Evolutionary conservation across 2,888 invertebrate species (phyloP), one percentile per base, ranked within the genome.

Genomic region (Chouioia cunea): DNA sequence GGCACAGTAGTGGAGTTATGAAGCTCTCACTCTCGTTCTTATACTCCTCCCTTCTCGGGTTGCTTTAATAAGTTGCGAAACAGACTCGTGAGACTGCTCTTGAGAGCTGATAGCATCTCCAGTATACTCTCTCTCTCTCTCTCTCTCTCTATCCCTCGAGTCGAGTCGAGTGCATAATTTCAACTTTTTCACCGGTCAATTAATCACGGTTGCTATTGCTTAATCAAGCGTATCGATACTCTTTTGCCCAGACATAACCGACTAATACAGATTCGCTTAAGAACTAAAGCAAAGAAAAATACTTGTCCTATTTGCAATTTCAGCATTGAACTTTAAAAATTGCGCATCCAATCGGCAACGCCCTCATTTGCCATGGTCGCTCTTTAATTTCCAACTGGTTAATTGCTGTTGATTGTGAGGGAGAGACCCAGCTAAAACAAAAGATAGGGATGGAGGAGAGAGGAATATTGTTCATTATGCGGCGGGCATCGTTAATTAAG

Each of bases 401-500:
- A 79, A 79, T 78, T 79, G 77, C 77, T 78, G 76, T 76, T 77
- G 76, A 79, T 79, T 76, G 74, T 74, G 56, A 8, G 23, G n/a
- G 23, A 20, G n/a, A 8, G 20, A 14, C 22, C 20, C 48, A 0
- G n/a, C 16, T 20, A 18, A n/a, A 23, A 48, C 15, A 56, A 23
- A 56, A 14, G 15, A 6, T 1, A 23, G 22, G 23, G 15, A 52
- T 1, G 23, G 22, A 22, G 22, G 18, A 27, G 18, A 44, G 27
- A 54, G 44, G 4, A 22, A 79, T 76, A 77, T 78, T 78, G 79
- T 78, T 78, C 77, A 76, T 78, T 78, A 76, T 74, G 74, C 73
- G 70, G 65, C 74, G 74, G 76, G 73, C 76, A 72, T 76, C 77
- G 80, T 79, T 79, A 79, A 80, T 81, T 81, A 78, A 76, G 73